These are phyloP conservation scores for Tuberolachnus salignus DNA, from an alignment of 2,888 invertebrate species.

Conservation along the genomic window DNA sequence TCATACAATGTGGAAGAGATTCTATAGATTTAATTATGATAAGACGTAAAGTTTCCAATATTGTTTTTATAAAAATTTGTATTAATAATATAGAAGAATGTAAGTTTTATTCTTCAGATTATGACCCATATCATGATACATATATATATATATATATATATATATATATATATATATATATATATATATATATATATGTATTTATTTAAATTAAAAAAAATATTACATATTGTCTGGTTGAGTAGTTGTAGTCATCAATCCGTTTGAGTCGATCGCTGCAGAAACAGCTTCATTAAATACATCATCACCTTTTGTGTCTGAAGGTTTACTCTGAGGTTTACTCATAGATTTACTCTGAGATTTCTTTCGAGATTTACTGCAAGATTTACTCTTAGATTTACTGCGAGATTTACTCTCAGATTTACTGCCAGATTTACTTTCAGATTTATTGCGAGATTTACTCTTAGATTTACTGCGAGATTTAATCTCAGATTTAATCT, in stretches of 20 bases:
- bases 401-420: not conserved
- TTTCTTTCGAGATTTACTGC: too few relatives aligned
- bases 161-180: too few relatives aligned
- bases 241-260: conserved; percentile 36
- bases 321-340: conserved; percentile 34
- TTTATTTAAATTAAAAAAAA: not conserved
- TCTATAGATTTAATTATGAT: not conserved
- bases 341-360: not conserved
- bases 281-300: conserved; percentile 47
- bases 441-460: conserved; percentile 27
- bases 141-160: too few relatives aligned
- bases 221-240: conserved; percentile 41
- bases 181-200: conserved; percentile 5
- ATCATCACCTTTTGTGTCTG: conserved; percentile 36
- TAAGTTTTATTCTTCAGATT: not conserved
- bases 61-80: not conserved
- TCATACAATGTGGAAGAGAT: not conserved
- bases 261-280: conserved; percentile 40
- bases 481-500: too few relatives aligned
- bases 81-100: not conserved
- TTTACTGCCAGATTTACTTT: too few relatives aligned
- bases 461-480: not conserved
- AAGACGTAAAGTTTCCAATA: not conserved
- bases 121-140: conserved; percentile 18
- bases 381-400: conserved; percentile 26